A percentile compares a stretch with the other conserved stretches of the same genome.
These are phyloP conservation scores for Harpegnathos saltator DNA, from an alignment of 1,140 invertebrate genomes.

Conservation along the genomic window DNA sequence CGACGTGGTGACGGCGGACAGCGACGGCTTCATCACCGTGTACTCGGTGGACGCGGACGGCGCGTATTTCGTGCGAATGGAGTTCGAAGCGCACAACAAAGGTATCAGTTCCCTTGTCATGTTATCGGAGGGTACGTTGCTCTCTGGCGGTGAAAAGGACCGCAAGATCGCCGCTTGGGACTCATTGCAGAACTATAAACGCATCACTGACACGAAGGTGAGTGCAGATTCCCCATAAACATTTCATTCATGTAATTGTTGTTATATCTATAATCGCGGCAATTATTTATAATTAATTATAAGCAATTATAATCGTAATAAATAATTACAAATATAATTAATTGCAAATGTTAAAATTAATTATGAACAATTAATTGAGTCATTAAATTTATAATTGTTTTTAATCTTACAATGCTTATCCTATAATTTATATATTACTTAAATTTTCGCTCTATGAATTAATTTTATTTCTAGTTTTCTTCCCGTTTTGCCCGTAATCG, in stretches of 20 bases:
- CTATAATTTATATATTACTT: too few relatives aligned
- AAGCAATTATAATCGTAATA: too few relatives aligned
- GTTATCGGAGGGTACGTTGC: slow-evolving; percentile 94
- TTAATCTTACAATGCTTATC: too few relatives aligned
- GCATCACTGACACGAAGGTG: slow-evolving; percentile 95
- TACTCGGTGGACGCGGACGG: slow-evolving; percentile 96
- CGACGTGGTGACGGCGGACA: slow-evolving; percentile 97
- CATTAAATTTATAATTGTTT: too few relatives aligned
- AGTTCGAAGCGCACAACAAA: slow-evolving; percentile 95
- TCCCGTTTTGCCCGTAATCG: neutral
- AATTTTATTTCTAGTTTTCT: neutral
- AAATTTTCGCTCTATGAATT: too few relatives aligned
- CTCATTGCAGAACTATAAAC: slow-evolving; percentile 95
- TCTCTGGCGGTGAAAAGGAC: slow-evolving; percentile 96
- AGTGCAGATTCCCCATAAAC: slow-evolving; percentile 6
- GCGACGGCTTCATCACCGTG: slow-evolving; percentile 96
- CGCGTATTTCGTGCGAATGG: slow-evolving; percentile 94
- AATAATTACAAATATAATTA: too few relatives aligned
- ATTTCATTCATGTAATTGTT: too few relatives aligned
- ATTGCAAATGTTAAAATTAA: too few relatives aligned
- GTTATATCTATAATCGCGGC: too few relatives aligned
- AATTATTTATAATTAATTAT: too few relatives aligned
- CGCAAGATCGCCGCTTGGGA: slow-evolving; percentile 97
- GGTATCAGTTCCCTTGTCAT: slow-evolving; percentile 94
- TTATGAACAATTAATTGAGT: too few relatives aligned